These are phyloP conservation scores for Nothocercus nigrocapillus DNA, from an alignment of 2,113 vertebrate genomes.

Conservation along the genomic window DNA sequence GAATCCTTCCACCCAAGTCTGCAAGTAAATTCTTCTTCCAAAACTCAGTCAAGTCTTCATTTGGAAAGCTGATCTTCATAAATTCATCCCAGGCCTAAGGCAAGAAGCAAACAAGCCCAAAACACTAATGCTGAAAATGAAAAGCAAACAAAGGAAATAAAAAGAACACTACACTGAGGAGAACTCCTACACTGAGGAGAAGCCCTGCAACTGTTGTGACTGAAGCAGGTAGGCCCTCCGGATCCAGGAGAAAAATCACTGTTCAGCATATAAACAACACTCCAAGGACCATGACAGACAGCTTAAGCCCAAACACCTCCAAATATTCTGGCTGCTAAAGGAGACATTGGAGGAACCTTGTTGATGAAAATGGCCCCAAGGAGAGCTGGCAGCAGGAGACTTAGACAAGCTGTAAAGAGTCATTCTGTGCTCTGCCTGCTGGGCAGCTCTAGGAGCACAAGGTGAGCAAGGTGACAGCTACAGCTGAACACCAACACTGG, in stretches of 20 bases:
- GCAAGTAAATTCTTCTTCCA: slow-evolving; percentile 81
- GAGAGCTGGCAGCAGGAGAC: background rate
- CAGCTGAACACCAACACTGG: background rate
- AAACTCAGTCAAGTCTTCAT: slow-evolving; percentile 50
- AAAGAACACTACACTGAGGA: background rate
- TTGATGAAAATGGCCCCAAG: background rate
- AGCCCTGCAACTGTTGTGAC: background rate
- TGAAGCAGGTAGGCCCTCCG: background rate
- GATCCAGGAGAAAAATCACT: background rate
- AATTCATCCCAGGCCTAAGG: slow-evolving; percentile 84
- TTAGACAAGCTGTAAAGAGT: background rate
- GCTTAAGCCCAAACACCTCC: background rate
- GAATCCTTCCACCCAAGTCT: slow-evolving; percentile 85
- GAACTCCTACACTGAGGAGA: background rate
- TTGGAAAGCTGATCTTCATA: slow-evolving; percentile 80
- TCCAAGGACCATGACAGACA: background rate
- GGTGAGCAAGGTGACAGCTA: background rate
- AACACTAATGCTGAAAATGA: background rate
- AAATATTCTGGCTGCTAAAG: background rate
- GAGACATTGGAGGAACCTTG: background rate
- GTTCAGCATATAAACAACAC: background rate
- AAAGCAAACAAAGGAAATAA: background rate
- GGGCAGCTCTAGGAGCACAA: background rate
- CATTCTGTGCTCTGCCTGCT: background rate
- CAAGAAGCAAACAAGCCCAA: background rate